Conservation (phyloP, 2,888 invertebrate species). For the Eupeodes latifasciatus region DNA sequence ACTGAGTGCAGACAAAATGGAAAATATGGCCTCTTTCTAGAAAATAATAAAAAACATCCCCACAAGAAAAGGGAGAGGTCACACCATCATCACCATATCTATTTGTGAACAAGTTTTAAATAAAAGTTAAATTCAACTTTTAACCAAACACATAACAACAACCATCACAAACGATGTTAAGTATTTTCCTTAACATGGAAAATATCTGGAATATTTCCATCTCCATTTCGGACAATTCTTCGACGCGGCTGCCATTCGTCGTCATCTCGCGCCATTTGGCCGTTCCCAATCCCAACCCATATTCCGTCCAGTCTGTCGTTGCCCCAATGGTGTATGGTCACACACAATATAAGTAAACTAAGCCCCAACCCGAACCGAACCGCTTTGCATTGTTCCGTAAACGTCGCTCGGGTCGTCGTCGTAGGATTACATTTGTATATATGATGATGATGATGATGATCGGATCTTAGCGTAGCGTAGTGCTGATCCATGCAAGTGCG, state of each 20-base stretch:
- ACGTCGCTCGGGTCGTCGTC: conserved; percentile 14
- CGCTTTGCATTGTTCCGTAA: conserved; percentile 73
- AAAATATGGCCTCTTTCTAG: neutral
- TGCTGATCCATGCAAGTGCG: conserved; percentile 68
- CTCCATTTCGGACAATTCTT: conserved; percentile 72
- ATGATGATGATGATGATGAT: conserved; percentile 66
- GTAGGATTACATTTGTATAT: conserved; percentile 38
- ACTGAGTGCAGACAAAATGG: neutral
- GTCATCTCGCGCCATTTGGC: conserved; percentile 69
- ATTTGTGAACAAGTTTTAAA: neutral
- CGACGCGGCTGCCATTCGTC: conserved; percentile 63
- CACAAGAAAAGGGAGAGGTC: neutral
- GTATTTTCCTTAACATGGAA: conserved; percentile 72
- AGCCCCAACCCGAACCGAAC: conserved; percentile 15
- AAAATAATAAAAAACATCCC: neutral
- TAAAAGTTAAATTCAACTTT: conserved; percentile 13
- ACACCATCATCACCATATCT: neutral
- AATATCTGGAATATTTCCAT: conserved; percentile 72
- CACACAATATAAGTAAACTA: conserved; percentile 31
- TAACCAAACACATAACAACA: conserved; percentile 32
- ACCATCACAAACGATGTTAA: conserved; percentile 67
- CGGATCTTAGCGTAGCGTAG: conserved; percentile 45
- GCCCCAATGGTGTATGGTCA: conserved; percentile 47
- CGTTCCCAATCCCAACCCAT: conserved; percentile 31
- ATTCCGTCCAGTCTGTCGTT: conserved; percentile 21